These are phyloP conservation scores for Tetramorium parvispinum DNA, from an alignment of 1,140 invertebrate genomes.

Conservation along the genomic window DNA sequence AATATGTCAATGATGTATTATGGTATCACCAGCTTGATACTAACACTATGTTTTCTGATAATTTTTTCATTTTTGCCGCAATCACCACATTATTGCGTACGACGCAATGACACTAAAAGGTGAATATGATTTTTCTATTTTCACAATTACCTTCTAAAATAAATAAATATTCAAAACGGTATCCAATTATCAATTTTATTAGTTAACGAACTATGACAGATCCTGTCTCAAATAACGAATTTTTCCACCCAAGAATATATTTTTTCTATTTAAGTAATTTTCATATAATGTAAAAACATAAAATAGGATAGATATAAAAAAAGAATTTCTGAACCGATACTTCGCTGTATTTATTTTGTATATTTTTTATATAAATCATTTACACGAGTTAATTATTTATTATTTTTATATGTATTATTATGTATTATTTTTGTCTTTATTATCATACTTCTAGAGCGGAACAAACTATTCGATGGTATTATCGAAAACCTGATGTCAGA, in stretches of 20 bases:
- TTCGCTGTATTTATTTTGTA: not conserved
- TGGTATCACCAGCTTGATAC: constrained; percentile 86
- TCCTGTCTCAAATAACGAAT: not conserved
- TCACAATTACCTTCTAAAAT: not conserved
- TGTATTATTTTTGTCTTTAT: not conserved
- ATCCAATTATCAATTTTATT: not conserved
- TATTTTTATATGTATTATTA: no score
- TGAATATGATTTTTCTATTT: not conserved
- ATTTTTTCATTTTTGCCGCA: constrained; percentile 90
- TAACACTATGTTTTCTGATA: constrained; percentile 87
- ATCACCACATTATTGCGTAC: constrained; percentile 90
- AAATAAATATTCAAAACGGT: not conserved
- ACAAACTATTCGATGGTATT: constrained; percentile 75
- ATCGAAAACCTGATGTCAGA: constrained; percentile 65
- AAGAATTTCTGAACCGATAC: no score
- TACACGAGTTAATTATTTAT: not conserved
- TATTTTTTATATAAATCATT: not conserved
- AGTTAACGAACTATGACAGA: not conserved
- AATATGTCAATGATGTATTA: constrained; percentile 87
- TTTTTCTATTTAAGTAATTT: not conserved
- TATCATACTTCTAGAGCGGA: constrained; percentile 80
- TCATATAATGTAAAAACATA: not conserved
- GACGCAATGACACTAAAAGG: constrained; percentile 86
- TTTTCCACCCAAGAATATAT: not conserved
- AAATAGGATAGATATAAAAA: no score